Evolutionary conservation across 2,113 vertebrate species (phyloP), one percentile per base, ranked within the genome.

Genomic region (Corapipo altera): DNA sequence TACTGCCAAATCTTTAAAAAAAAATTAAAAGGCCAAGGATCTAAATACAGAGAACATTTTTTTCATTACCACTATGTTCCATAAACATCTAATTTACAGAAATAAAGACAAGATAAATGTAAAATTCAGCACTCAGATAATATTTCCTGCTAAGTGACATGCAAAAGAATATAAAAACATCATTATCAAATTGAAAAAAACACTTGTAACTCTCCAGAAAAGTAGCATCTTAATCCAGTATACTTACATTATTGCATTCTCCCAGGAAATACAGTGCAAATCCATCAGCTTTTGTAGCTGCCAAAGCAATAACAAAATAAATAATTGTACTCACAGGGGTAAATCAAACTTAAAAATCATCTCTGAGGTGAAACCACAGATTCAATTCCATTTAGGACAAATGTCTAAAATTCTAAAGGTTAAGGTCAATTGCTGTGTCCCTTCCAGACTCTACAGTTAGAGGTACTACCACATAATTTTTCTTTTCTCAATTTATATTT

Each of bases 181-280:
- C 35, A 57, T 48, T 57, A 48, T 33, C 48, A 59, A 71, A 82
- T 11, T 83, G 35, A 24, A 94, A 93, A 92, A 74, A 17, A 44
- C 20, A 61, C 19, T 90, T 80, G 30, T 67, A 72, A 75, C 64
- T 49, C 28, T 83, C 78, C 35, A 86, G 72, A 95, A 88, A 95
- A 93, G 17, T 26, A 37, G 54, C 54, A 61, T 77, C 72, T 95
- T 94, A 95, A 85, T 79, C 58, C 52, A 83, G 86, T 83, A 66
- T 97, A 99, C 99, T 99, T 98, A 99, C 99, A 98, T 99, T 99
- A 99, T 99, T 99, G 98, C 99, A 99, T 98, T 99, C 99, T 98
- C 99, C 99, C 97, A 99, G 98, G 98, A 99, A 99, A 98, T 99
- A 99, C 91, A 99, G 98, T 98, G 99, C 99, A 98, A 99, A 99